A percentile compares a stretch with the other conserved stretches of the same genome.
Evolutionary conservation across 53 echinoderm and acorn worm genomes (phyloP).

Genomic region (Astropecten irregularis): DNA sequence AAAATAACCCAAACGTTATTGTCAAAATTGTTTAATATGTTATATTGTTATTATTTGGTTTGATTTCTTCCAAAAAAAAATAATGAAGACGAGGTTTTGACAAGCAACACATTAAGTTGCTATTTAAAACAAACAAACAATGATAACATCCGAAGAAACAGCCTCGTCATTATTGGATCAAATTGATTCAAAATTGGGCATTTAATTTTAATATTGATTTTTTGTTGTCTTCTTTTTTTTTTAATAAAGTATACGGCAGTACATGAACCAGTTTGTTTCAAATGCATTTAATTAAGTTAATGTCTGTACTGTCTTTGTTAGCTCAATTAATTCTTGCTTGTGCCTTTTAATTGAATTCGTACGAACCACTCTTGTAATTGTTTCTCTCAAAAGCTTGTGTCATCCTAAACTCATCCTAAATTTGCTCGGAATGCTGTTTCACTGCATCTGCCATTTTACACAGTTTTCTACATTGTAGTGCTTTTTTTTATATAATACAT

Average conservation of each 20-base stretch:
- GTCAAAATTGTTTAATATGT: too few species aligned
- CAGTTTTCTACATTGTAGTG: neutral
- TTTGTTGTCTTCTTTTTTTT: neutral
- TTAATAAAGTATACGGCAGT: conserved; percentile 7
- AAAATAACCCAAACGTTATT: too few species aligned
- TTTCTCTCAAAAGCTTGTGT: neutral
- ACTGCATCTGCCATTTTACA: neutral
- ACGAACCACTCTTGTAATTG: too few species aligned
- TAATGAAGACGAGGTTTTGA: too few species aligned
- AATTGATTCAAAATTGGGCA: neutral
- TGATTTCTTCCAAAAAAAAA: too few species aligned
- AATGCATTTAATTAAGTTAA: conserved; percentile 49
- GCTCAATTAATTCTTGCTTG: conserved; percentile 5
- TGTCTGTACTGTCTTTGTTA: conserved; percentile 52
- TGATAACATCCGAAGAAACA: too few species aligned
- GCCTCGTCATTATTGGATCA: neutral
- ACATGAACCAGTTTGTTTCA: conserved; percentile 41
- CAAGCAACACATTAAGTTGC: too few species aligned
- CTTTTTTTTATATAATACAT: neutral
- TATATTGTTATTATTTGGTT: too few species aligned
- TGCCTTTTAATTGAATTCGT: neutral
- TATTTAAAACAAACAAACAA: too few species aligned
- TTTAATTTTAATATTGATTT: neutral
- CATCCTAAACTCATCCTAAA: neutral
- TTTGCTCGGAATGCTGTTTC: conserved; percentile 7